Evolutionary conservation across 2,797 vertebrate species (phyloP).

Genomic region (Microctenopoma steveboyesi): DNA sequence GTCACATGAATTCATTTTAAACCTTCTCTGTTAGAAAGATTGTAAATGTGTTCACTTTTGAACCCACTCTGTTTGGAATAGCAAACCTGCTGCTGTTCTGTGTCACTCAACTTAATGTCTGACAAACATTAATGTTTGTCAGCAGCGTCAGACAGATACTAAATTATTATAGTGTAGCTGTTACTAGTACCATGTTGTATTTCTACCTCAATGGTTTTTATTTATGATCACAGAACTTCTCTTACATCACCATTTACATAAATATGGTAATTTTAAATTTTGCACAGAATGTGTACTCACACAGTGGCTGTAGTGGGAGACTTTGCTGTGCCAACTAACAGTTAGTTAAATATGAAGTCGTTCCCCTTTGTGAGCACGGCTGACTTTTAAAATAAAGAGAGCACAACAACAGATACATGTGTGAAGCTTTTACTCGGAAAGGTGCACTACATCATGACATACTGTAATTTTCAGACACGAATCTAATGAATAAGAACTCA

Average conservation of each 20-base stretch:
- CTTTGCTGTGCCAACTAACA: not conserved
- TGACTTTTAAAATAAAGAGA: conserved; percentile 4
- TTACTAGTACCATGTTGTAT: not conserved
- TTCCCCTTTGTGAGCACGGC: not conserved
- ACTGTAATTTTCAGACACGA: not conserved
- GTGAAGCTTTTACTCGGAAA: conserved; percentile 36
- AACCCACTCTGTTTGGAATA: too few species aligned
- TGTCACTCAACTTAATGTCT: too few species aligned
- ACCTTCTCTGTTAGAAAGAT: too few species aligned
- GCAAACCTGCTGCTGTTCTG: too few species aligned
- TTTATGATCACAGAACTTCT: not conserved
- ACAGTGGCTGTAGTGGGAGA: not conserved
- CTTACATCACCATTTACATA: not conserved
- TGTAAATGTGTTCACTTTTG: too few species aligned
- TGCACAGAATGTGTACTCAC: not conserved
- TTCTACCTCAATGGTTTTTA: too few species aligned
- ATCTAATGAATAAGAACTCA: not conserved
- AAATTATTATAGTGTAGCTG: not conserved
- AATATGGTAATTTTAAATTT: not conserved
- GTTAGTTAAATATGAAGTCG: not conserved
- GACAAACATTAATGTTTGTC: too few species aligned
- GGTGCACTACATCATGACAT: rapidly evolving
- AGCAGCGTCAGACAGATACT: too few species aligned
- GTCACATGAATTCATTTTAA: not conserved
- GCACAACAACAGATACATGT: not conserved